A percentile compares a stretch with the other conserved stretches of the same genome.
These are phyloP conservation scores for Miichthys miiuy DNA, from an alignment of 2,797 vertebrate genomes.

Conservation along the genomic window DNA sequence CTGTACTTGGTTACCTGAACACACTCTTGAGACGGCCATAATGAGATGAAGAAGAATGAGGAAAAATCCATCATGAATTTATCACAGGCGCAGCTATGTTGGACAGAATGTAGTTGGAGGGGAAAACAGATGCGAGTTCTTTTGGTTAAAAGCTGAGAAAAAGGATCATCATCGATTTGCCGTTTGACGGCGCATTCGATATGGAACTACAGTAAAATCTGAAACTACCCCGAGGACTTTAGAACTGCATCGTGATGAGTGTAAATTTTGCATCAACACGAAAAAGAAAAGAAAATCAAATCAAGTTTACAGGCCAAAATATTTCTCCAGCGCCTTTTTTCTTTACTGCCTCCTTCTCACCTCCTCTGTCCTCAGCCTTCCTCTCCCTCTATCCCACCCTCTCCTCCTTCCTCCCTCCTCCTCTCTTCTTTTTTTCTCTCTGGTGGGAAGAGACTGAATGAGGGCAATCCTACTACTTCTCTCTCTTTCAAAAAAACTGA, in stretches of 20 bases:
- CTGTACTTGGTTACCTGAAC: conserved; percentile 54
- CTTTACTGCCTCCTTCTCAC: conserved; percentile 19
- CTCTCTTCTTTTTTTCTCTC: conserved; percentile 26
- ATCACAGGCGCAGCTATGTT: conserved; percentile 12
- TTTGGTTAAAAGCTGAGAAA: conserved; percentile 2
- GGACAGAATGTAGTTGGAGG: neutral
- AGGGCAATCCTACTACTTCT: conserved; percentile 72
- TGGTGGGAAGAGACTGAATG: conserved; percentile 76
- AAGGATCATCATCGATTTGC: conserved; percentile 24
- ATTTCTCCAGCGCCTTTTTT: neutral
- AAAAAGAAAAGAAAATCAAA: neutral
- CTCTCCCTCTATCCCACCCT: conserved; percentile 3
- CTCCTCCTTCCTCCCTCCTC: neutral
- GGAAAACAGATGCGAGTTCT: neutral
- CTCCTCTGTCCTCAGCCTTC: neutral
- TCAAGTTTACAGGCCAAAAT: conserved; percentile 14
- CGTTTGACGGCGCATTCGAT: neutral
- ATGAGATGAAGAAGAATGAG: conserved; percentile 55
- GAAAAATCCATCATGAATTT: conserved; percentile 39
- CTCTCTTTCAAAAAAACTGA: conserved; percentile 39
- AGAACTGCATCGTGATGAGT: neutral
- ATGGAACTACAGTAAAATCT: conserved; percentile 3
- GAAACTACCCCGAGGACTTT: neutral
- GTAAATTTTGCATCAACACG: conserved; percentile 10
- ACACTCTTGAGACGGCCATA: conserved; percentile 12